phyloP scores from a whole-genome alignment of 2,113 vertebrate species.

The Gyps fulvus region DNA sequence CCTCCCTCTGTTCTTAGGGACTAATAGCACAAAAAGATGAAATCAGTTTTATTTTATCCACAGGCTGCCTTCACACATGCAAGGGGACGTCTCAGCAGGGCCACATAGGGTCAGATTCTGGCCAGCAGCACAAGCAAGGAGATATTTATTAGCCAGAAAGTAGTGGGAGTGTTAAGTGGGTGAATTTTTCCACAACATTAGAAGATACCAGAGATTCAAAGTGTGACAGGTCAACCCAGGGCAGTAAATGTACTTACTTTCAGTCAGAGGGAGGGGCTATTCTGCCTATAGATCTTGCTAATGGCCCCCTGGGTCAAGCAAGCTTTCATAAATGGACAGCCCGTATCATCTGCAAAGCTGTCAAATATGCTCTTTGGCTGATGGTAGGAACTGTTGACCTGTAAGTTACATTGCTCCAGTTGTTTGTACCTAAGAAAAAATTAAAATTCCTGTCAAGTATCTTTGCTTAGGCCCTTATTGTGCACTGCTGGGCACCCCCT shows the following conservation, averaged over 20 bases:
- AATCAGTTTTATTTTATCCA: neutral
- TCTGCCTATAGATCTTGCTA: neutral
- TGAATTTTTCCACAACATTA: neutral
- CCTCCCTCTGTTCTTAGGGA: neutral
- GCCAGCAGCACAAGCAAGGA: neutral
- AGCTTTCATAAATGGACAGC: neutral
- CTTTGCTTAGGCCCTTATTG: neutral
- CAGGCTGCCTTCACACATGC: neutral
- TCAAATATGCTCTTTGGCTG: neutral
- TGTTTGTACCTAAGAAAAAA: neutral
- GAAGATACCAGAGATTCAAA: neutral
- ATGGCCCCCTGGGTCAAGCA: constrained; percentile 41
- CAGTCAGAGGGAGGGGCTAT: neutral
- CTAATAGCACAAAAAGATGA: neutral
- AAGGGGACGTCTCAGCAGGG: neutral
- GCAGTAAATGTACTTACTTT: neutral
- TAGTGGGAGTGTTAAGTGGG: neutral
- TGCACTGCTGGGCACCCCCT: neutral
- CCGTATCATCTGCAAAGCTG: neutral
- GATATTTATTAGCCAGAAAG: neutral
- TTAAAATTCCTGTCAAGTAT: neutral
- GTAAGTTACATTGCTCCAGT: neutral
- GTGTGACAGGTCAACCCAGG: neutral
- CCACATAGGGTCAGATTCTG: neutral
- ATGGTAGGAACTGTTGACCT: neutral